Conservation (phyloP, 2,797 vertebrate species). For the Darevskia nairensis region DNA sequence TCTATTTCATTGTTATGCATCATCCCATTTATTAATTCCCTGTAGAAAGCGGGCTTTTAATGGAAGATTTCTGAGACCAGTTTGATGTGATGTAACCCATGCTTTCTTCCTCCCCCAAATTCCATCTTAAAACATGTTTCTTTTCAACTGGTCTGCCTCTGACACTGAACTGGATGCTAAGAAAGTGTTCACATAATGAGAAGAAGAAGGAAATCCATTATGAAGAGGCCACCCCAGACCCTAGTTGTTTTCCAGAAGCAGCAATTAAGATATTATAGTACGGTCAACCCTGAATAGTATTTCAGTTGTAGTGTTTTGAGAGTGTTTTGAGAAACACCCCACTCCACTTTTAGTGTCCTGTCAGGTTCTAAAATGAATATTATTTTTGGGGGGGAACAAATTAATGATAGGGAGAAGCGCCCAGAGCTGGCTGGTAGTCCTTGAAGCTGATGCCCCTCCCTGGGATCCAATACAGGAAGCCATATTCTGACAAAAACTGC, state of each 20-base stretch:
- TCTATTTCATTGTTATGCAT: not conserved
- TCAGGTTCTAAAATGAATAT: not conserved
- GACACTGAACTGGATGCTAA: not conserved
- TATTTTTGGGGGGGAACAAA: not conserved
- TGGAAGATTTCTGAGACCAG: not conserved
- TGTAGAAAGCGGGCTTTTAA: not conserved
- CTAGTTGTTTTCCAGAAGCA: not conserved
- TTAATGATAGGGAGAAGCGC: too few relatives aligned
- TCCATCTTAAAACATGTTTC: constrained; percentile 1
- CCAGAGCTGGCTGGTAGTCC: too few relatives aligned
- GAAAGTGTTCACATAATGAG: not conserved
- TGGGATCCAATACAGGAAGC: not conserved
- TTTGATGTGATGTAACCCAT: not conserved
- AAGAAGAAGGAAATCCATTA: not conserved
- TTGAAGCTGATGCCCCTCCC: too few relatives aligned
- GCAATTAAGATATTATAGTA: not conserved
- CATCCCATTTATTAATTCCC: not conserved
- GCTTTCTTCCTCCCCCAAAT: not conserved
- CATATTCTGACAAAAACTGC: not conserved
- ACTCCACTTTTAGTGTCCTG: not conserved
- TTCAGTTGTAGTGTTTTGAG: not conserved
- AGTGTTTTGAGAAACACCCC: not conserved
- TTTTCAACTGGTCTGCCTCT: not conserved
- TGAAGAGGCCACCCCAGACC: not conserved
- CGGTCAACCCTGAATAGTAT: not conserved